Evolutionary conservation across 2,888 invertebrate genomes (phyloP).

Genomic region (Elegia similella): DNA sequence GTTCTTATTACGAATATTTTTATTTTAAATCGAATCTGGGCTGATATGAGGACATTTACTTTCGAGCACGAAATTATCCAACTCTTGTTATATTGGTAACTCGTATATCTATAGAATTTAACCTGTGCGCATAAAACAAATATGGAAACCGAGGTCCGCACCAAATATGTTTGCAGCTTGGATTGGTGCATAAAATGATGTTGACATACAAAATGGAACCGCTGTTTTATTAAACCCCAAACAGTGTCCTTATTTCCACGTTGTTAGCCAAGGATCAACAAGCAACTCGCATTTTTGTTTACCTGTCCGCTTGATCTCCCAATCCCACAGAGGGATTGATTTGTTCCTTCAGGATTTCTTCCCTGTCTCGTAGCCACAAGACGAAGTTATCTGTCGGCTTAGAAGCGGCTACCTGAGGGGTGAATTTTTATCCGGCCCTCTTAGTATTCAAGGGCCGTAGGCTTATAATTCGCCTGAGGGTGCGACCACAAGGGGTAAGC

Average conservation of each 20-base stretch:
- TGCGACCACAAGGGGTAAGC: slow-evolving; percentile 57
- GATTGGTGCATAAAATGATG: slow-evolving; percentile 11
- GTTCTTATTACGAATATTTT: too few relatives aligned
- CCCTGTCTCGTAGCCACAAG: slow-evolving; percentile 51
- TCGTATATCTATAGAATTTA: background rate
- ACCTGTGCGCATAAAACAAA: background rate
- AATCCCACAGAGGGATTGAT: slow-evolving; percentile 61
- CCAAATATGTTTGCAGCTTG: background rate
- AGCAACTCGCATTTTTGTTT: slow-evolving; percentile 56
- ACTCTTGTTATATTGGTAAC: too few relatives aligned
- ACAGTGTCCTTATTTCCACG: slow-evolving; percentile 48
- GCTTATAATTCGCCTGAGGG: slow-evolving; percentile 71
- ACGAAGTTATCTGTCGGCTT: slow-evolving; percentile 70
- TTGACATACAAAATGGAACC: slow-evolving; percentile 25
- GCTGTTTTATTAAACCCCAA: slow-evolving; percentile 32
- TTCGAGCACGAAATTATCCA: too few relatives aligned
- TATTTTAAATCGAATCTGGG: too few relatives aligned
- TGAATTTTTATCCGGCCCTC: slow-evolving; percentile 66
- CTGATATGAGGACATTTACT: too few relatives aligned
- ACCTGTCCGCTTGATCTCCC: slow-evolving; percentile 58
- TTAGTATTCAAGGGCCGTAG: slow-evolving; percentile 71
- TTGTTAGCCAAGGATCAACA: slow-evolving; percentile 63
- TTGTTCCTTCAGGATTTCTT: slow-evolving; percentile 63
- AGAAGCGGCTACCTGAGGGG: slow-evolving; percentile 67
- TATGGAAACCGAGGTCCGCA: background rate